A percentile compares a stretch with the other conserved stretches of the same genome.
Conservation (phyloP, 2,888 invertebrate genomes). For the Leptinotarsa tumamoca region DNA sequence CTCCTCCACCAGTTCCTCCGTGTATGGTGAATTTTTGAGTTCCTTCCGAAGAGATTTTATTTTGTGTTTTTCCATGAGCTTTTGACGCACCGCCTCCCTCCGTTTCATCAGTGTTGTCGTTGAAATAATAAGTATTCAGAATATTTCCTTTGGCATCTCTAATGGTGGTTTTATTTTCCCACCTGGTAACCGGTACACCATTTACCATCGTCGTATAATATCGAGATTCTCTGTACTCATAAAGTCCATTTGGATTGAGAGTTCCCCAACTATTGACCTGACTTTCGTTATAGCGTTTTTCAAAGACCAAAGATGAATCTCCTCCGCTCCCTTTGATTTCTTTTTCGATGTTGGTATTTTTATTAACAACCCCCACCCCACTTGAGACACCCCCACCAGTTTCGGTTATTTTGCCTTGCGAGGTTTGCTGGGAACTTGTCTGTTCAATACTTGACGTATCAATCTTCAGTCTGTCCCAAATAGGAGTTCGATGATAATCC, state of each 20-base stretch:
- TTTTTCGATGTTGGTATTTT: constrained; percentile 23
- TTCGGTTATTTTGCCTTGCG: constrained; percentile 51
- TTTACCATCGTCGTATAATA: constrained; percentile 37
- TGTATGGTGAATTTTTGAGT: constrained; percentile 28
- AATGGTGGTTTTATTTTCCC: constrained; percentile 54
- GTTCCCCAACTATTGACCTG: constrained; percentile 31
- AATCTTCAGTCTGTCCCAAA: constrained; percentile 61
- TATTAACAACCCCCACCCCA: constrained; percentile 42
- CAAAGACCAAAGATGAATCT: constrained; percentile 44
- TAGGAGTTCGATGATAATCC: constrained; percentile 61
- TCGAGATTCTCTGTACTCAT: constrained; percentile 34
- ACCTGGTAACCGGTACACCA: constrained; percentile 48
- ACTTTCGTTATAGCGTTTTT: constrained; percentile 42
- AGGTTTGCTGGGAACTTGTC: constrained; percentile 27
- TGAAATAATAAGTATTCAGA: constrained; percentile 47
- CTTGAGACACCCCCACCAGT: constrained; percentile 51
- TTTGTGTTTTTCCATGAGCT: neutral
- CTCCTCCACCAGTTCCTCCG: constrained; percentile 32
- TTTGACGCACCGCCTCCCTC: neutral
- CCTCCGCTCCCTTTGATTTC: constrained; percentile 38
- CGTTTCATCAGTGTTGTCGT: constrained; percentile 33
- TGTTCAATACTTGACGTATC: constrained; percentile 45
- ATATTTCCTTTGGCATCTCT: constrained; percentile 53
- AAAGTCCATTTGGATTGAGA: constrained; percentile 37
- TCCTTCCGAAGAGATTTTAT: neutral